These are phyloP conservation scores for Dipodomys merriami DNA, from an alignment of 2,113 vertebrate species.

Conservation along the genomic window DNA sequence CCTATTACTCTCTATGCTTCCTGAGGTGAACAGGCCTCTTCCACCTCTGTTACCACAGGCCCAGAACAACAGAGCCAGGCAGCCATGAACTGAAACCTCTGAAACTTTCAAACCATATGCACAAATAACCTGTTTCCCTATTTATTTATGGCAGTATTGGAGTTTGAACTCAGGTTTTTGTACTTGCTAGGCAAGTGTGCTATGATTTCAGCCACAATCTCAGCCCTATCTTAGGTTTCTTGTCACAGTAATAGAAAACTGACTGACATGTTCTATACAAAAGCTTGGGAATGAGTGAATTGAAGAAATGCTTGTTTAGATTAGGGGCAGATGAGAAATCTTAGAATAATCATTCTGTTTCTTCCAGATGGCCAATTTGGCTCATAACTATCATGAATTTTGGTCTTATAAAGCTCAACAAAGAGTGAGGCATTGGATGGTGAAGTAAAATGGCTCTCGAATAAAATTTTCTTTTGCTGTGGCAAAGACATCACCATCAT, in stretches of 20 bases:
- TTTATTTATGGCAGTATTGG: neutral
- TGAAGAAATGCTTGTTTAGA: constrained; percentile 46
- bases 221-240: neutral
- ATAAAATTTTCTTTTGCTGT: neutral
- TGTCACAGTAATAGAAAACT: neutral
- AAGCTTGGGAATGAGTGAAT: neutral
- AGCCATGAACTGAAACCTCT: neutral
- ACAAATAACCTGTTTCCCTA: neutral
- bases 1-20: neutral
- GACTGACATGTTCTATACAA: neutral
- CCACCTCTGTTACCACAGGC: neutral
- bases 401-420: constrained; percentile 3
- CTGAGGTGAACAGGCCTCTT: neutral
- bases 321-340: constrained; percentile 32
- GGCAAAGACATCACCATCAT: neutral
- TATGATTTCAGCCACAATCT: too few species aligned
- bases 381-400: neutral
- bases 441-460: neutral
- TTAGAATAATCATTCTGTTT: constrained; percentile 30
- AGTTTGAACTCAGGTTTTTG: too few species aligned
- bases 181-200: too few species aligned
- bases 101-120: neutral
- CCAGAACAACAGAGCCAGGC: neutral
- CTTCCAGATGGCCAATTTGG: constrained; percentile 24
- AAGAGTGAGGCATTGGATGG: neutral